Evolutionary conservation across 1,140 invertebrate species (phyloP).

Genomic region (Bombus soroeensis): DNA sequence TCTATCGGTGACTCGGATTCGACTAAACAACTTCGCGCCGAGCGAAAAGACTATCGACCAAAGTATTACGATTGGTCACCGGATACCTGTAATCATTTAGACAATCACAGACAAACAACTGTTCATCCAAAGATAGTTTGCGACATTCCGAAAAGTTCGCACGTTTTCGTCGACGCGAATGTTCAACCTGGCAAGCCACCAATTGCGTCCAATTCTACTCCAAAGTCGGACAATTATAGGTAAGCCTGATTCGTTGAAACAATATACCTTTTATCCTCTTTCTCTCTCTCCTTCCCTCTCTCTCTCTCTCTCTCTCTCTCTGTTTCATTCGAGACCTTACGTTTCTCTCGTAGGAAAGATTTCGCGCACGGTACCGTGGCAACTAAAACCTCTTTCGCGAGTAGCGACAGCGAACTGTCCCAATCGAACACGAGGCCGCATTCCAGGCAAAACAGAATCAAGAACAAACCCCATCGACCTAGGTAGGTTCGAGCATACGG

Average conservation of each 20-base stretch:
- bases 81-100: constrained; percentile 69
- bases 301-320: neutral
- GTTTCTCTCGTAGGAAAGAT: constrained; percentile 75
- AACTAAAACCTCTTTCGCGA: constrained; percentile 77
- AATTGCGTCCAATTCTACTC: constrained; percentile 67
- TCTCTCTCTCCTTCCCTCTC: no score
- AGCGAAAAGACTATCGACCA: constrained; percentile 83
- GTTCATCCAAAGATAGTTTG: constrained; percentile 83
- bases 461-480: constrained; percentile 72
- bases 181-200: constrained; percentile 61
- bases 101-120: constrained; percentile 76
- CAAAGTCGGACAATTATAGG: constrained; percentile 77
- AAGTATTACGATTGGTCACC: constrained; percentile 76
- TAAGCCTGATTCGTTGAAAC: constrained; percentile 10
- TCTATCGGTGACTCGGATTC: constrained; percentile 77
- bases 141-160: constrained; percentile 83
- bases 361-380: constrained; percentile 83
- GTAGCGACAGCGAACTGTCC: constrained; percentile 82
- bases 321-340: neutral
- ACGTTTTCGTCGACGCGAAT: constrained; percentile 78
- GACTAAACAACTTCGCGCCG: constrained; percentile 65
- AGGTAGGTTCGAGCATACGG: constrained; percentile 62
- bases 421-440: constrained; percentile 80
- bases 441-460: constrained; percentile 75
- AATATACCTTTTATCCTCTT: no score